phyloP scores from a whole-genome alignment of 1,140 invertebrate genomes.

The Panulirus ornatus region DNA sequence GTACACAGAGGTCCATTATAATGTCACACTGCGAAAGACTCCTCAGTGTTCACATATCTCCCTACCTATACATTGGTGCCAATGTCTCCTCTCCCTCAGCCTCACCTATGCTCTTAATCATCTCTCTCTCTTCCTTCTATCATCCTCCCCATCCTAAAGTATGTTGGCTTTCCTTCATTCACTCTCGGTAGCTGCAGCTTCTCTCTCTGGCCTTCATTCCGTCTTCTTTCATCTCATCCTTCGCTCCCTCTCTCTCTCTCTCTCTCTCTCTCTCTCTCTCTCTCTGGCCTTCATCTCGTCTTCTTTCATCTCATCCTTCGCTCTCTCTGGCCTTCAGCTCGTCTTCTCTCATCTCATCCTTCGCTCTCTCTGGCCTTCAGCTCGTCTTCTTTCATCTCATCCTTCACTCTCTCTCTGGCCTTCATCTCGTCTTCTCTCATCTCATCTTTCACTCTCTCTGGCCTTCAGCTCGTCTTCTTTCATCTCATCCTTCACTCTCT shows the following conservation, averaged over 20 bases:
- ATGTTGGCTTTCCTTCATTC: background rate
- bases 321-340: background rate
- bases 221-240: background rate
- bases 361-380: background rate
- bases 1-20: too few relatives aligned
- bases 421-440: background rate
- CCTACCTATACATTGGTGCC: too few relatives aligned
- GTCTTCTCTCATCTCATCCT: background rate
- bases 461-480: background rate
- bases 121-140: background rate
- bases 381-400: background rate
- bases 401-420: background rate
- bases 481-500: background rate
- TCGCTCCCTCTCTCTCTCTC: background rate
- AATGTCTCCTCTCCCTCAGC: background rate
- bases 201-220: background rate
- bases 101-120: background rate
- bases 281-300: background rate
- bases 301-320: background rate
- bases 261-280: conserved; percentile 7
- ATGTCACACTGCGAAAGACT: too few relatives aligned
- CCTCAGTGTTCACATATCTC: too few relatives aligned
- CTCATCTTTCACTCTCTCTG: background rate
- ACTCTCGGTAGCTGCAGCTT: background rate
- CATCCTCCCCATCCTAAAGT: background rate